phyloP scores from a whole-genome alignment of 1,140 invertebrate species.

The Dendrolimus punctatus region DNA sequence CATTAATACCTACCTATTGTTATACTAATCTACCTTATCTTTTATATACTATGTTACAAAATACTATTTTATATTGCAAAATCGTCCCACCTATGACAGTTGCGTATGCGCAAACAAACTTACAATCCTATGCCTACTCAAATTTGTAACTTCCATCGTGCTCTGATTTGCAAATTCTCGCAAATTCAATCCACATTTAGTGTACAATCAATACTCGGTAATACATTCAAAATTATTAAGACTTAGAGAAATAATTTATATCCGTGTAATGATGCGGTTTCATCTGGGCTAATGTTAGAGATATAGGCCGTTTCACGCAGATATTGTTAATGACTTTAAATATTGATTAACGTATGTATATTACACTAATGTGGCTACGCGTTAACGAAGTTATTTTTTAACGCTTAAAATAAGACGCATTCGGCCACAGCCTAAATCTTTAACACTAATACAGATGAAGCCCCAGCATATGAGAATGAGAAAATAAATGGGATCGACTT shows the following conservation, averaged over 20 bases:
- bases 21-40: no score
- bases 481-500: no score
- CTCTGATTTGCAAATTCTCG: conserved; percentile 46
- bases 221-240: not conserved
- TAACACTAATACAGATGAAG: no score
- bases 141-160: conserved; percentile 71
- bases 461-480: no score
- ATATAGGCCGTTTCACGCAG: no score
- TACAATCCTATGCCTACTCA: conserved; percentile 48
- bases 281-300: not conserved
- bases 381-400: no score
- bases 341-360: no score
- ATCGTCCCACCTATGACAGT: conserved; percentile 52
- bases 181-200: conserved; percentile 25
- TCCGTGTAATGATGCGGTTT: not conserved
- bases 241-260: not conserved
- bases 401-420: no score
- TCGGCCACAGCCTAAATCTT: no score
- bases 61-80: conserved; percentile 49
- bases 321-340: no score
- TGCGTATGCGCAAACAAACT: conserved; percentile 30
- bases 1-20: no score
- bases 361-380: no score
- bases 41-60: conserved; percentile 1
- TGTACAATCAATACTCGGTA: conserved; percentile 19